phyloP scores from a whole-genome alignment of 2,888 invertebrate genomes.

The Nycteola revayana region DNA sequence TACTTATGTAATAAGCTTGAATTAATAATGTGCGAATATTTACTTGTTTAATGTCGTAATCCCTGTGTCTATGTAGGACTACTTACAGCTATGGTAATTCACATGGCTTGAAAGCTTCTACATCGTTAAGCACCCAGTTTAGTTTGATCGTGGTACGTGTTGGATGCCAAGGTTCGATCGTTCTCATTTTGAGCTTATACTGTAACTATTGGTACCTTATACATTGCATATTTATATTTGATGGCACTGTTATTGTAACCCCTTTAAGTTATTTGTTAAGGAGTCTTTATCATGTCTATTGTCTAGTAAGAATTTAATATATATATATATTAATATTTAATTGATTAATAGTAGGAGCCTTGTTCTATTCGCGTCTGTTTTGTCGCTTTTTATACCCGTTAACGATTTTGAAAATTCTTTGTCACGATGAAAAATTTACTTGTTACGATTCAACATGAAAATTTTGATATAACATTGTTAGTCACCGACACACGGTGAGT shows the following conservation, averaged over 20 bases:
- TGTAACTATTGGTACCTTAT: slow-evolving; percentile 69
- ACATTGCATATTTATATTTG: slow-evolving; percentile 72
- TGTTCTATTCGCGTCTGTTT: slow-evolving; percentile 70
- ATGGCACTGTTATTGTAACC: slow-evolving; percentile 76
- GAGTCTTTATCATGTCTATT: slow-evolving; percentile 79
- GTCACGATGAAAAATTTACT: slow-evolving; percentile 41
- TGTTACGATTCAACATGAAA: slow-evolving; percentile 55
- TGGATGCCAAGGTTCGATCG: slow-evolving; percentile 46
- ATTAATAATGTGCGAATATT: too few relatives aligned
- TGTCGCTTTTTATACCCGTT: slow-evolving; percentile 66
- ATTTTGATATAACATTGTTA: slow-evolving; percentile 53
- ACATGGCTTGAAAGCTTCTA: too few relatives aligned
- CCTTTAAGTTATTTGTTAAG: slow-evolving; percentile 79
- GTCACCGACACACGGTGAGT: slow-evolving; percentile 47
- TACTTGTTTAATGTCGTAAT: too few relatives aligned
- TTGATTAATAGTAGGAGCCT: slow-evolving; percentile 67
- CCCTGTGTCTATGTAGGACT: too few relatives aligned
- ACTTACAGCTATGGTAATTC: too few relatives aligned
- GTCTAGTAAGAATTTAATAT: slow-evolving; percentile 79
- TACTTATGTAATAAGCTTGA: too few relatives aligned
- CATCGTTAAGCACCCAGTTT: too few relatives aligned
- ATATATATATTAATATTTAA: slow-evolving; percentile 65
- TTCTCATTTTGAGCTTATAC: slow-evolving; percentile 69
- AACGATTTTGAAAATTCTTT: slow-evolving; percentile 56
- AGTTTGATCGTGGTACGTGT: slow-evolving; percentile 24